These are phyloP conservation scores for Leptopilina myrica DNA, from an alignment of 2,888 invertebrate species.

Conservation along the genomic window DNA sequence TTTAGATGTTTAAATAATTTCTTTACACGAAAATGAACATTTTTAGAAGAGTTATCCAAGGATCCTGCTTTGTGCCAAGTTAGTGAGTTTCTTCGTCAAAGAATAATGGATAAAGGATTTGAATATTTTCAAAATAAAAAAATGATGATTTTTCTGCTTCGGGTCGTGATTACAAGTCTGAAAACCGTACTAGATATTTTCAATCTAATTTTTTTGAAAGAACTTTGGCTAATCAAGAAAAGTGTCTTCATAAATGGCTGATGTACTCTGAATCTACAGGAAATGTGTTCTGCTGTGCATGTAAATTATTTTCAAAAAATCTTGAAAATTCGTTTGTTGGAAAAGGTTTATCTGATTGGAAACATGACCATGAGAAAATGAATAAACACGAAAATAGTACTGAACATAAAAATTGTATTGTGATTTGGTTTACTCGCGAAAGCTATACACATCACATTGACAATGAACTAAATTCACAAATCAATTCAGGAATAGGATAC, in stretches of 20 bases:
- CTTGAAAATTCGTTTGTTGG: too few relatives aligned
- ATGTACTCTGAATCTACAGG: neutral
- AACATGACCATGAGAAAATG: neutral
- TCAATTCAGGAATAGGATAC: conserved; percentile 24
- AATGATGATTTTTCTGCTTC: neutral
- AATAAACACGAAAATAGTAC: conserved; percentile 12
- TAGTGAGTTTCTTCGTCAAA: neutral
- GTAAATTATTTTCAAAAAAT: neutral
- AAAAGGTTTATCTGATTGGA: too few relatives aligned
- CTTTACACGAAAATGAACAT: too few relatives aligned
- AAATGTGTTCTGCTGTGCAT: too few relatives aligned
- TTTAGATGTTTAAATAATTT: too few relatives aligned
- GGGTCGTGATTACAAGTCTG: too few relatives aligned
- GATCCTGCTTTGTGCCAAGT: neutral
- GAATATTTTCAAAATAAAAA: too few relatives aligned
- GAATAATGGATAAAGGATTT: too few relatives aligned
- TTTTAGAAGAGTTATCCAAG: too few relatives aligned
- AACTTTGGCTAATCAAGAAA: too few relatives aligned
- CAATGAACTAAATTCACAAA: conserved; percentile 48
- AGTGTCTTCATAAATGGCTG: too few relatives aligned
- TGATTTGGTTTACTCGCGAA: conserved; percentile 9
- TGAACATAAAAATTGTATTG: neutral
- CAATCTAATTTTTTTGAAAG: too few relatives aligned
- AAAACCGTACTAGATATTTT: neutral
- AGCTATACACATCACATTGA: conserved; percentile 45